Evolutionary conservation across 1,140 invertebrate species (phyloP).

Genomic region (Temnothorax curvispinosus): DNA sequence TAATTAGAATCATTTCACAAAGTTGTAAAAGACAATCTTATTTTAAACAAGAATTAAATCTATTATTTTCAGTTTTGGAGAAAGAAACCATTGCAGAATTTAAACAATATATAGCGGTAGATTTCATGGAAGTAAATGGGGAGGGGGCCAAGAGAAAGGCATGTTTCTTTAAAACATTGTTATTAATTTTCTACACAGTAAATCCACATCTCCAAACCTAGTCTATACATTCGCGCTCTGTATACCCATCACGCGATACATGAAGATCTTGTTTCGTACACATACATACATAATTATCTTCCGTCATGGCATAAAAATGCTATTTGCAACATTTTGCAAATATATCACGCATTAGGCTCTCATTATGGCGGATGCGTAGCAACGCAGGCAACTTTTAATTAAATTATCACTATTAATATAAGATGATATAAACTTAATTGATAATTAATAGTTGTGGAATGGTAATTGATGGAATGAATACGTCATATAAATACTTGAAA

Average conservation of each 20-base stretch:
- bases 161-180: conserved; percentile 65
- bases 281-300: background rate
- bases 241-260: background rate
- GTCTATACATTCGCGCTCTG: conserved; percentile 22
- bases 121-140: background rate
- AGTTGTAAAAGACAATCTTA: background rate
- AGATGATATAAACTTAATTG: conserved; percentile 1
- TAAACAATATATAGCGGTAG: background rate
- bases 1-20: conserved; percentile 4
- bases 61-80: background rate
- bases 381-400: conserved; percentile 2
- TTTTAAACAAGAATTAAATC: background rate
- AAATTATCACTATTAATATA: conserved; percentile 8
- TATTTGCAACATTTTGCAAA: conserved; percentile 29
- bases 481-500: background rate
- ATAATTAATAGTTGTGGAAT: background rate
- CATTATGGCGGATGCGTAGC: conserved; percentile 3
- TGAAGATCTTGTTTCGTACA: background rate
- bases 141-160: background rate
- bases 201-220: conserved; percentile 55
- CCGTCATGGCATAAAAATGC: conserved; percentile 19
- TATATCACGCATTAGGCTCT: conserved; percentile 29
- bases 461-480: background rate
- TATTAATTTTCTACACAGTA: conserved; percentile 65
- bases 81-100: background rate